Conservation (phyloP, 2,113 vertebrate genomes). For the Apeltes quadracus region DNA sequence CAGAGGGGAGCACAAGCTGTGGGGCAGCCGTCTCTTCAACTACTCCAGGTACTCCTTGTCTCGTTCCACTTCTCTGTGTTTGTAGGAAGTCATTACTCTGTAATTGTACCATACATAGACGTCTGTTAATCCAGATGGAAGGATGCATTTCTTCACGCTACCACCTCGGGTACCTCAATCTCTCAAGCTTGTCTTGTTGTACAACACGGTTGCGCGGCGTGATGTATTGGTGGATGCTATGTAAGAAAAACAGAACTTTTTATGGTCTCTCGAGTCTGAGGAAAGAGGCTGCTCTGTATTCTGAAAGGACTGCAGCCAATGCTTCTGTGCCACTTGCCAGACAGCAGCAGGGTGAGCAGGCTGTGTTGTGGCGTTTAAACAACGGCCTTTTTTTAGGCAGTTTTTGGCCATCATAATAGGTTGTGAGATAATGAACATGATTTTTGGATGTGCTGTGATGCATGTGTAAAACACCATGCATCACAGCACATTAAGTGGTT, state of each 20-base stretch:
- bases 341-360: constrained; percentile 6
- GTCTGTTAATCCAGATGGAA: not conserved
- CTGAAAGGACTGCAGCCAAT: not conserved
- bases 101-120: not conserved
- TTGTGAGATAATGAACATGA: not conserved
- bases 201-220: not conserved
- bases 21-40: constrained; percentile 95
- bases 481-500: constrained; percentile 30
- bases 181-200: not conserved
- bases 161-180: not conserved
- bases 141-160: not conserved
- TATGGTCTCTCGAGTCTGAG: not conserved
- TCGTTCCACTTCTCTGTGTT: not conserved
- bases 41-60: constrained; percentile 86
- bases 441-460: constrained; percentile 14
- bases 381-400: constrained; percentile 9
- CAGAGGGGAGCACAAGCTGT: constrained; percentile 88
- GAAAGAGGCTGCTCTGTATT: not conserved
- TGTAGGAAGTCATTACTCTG: not conserved
- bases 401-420: constrained; percentile 10
- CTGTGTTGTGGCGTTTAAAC: not conserved
- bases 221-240: not conserved
- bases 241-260: not conserved
- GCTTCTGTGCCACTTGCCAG: not conserved
- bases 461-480: constrained; percentile 1